Percentiles rank a stretch among this genome's conserved stretches.
Conservation (phyloP, 2,113 vertebrate genomes). For the Formicarius rufipectus region DNA sequence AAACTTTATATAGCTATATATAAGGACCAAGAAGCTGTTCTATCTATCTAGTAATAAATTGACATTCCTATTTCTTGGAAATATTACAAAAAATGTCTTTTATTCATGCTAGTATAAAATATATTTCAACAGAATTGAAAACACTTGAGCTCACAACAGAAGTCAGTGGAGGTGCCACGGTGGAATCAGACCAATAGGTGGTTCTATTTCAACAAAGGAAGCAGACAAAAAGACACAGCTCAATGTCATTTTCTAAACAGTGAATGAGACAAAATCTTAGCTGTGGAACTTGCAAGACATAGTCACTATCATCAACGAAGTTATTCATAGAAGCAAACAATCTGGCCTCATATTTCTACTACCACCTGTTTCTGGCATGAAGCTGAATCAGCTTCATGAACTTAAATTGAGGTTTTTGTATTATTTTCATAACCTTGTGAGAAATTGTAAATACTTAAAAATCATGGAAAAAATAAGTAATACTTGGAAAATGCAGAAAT, state of each 20-base stretch:
- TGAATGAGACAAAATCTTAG: neutral
- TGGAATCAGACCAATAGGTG: neutral
- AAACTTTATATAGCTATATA: neutral
- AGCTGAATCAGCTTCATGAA: neutral
- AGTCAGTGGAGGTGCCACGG: neutral
- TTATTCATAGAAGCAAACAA: neutral
- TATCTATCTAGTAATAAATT: neutral
- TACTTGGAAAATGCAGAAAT: neutral
- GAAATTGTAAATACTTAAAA: neutral
- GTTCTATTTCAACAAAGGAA: neutral
- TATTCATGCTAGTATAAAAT: neutral
- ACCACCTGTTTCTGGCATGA: neutral
- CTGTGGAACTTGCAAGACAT: neutral
- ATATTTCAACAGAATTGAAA: neutral
- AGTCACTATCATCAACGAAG: neutral
- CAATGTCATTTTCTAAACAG: neutral
- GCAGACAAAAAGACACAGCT: neutral
- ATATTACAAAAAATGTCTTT: neutral
- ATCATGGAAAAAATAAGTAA: neutral
- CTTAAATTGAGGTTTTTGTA: rapidly evolving
- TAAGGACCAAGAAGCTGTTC: neutral
- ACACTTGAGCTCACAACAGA: neutral
- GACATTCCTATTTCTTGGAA: neutral
- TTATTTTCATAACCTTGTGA: neutral
- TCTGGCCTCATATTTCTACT: neutral